Evolutionary conservation across 2,113 vertebrate species (phyloP).

Genomic region (Paramormyrops kingsleyae): DNA sequence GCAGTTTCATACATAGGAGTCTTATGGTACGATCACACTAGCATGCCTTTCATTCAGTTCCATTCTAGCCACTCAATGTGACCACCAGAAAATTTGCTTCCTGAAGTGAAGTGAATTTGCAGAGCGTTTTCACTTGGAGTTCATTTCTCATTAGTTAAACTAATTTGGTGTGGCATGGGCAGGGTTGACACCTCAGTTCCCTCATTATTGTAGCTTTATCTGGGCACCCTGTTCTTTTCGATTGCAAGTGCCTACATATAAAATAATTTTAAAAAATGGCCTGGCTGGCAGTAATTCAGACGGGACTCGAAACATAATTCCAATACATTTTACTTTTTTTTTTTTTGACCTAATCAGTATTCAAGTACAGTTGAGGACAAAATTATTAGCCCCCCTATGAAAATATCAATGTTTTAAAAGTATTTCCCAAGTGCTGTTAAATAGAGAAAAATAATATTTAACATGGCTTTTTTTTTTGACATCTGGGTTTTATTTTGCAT

Average conservation of each 20-base stretch:
- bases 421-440: no score
- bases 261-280: not conserved
- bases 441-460: no score
- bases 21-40: not conserved
- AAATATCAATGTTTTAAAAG: no score
- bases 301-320: no score
- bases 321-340: no score
- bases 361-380: no score
- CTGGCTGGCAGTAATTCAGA: no score
- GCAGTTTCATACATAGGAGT: not conserved
- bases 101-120: not conserved
- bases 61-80: not conserved
- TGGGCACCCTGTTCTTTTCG: not conserved
- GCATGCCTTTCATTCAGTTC: no score
- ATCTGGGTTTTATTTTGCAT: no score
- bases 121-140: not conserved
- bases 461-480: no score
- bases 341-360: no score
- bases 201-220: not conserved
- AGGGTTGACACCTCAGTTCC: not conserved
- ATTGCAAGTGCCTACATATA: not conserved
- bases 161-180: not conserved
- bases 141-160: not conserved
- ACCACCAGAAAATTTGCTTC: not conserved
- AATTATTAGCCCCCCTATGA: no score